phyloP scores from a whole-genome alignment of 2,797 vertebrate genomes.

The Diplodus sargus region DNA sequence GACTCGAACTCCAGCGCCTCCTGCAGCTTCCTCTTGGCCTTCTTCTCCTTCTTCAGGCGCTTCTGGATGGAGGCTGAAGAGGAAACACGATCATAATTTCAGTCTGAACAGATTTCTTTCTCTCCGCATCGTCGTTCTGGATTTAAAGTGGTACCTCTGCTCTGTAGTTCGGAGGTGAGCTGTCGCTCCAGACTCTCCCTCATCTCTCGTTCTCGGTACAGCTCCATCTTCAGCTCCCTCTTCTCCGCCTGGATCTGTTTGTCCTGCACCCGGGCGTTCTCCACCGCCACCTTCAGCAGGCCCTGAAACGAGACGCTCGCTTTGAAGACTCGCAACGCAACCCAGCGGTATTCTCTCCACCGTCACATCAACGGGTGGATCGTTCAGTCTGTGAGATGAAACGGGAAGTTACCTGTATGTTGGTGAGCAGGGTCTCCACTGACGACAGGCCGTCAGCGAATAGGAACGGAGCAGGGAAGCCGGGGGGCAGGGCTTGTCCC shows the following conservation, averaged over 20 bases:
- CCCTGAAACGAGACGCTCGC: slow-evolving; percentile 80
- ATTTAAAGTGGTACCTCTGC: slow-evolving; percentile 84
- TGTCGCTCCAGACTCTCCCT: slow-evolving; percentile 94
- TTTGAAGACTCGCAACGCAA: background rate
- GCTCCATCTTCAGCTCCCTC: slow-evolving; percentile 94
- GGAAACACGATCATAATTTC: background rate
- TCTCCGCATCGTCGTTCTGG: too few species aligned
- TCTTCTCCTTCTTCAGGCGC: slow-evolving; percentile 97
- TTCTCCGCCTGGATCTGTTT: slow-evolving; percentile 98
- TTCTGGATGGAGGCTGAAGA: slow-evolving; percentile 92
- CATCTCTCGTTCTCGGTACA: slow-evolving; percentile 93
- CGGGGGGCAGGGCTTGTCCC: slow-evolving; percentile 88
- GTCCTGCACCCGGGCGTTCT: slow-evolving; percentile 95
- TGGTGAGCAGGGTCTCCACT: slow-evolving; percentile 95
- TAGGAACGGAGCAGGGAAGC: slow-evolving; percentile 92
- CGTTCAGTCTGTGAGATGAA: background rate
- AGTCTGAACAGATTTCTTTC: background rate
- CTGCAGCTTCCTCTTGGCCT: slow-evolving; percentile 96
- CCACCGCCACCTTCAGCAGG: slow-evolving; percentile 95
- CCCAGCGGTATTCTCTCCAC: too few species aligned
- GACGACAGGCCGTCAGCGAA: slow-evolving; percentile 94
- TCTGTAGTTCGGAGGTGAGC: slow-evolving; percentile 93
- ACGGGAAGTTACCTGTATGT: slow-evolving; percentile 89
- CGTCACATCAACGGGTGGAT: too few species aligned
- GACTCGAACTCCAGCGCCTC: slow-evolving; percentile 97